phyloP scores from a whole-genome alignment of 35 echinoderm and acorn worm genomes.

The Lytechinus variegatus region DNA sequence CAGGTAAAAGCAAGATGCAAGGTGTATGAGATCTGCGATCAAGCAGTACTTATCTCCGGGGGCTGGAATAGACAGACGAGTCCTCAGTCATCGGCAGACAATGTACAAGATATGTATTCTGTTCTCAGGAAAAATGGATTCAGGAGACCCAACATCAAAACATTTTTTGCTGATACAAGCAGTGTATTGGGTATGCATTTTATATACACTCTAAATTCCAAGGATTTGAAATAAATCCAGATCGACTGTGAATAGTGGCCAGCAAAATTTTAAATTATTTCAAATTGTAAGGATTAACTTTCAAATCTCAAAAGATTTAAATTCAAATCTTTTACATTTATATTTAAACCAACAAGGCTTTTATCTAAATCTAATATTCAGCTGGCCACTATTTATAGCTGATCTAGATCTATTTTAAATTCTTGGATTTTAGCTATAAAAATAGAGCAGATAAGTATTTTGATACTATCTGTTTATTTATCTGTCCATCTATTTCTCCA shows the following conservation, averaged over 20 bases:
- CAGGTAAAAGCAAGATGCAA: slow-evolving; percentile 94
- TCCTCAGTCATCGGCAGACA: slow-evolving; percentile 71
- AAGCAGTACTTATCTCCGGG: slow-evolving; percentile 94
- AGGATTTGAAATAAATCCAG: neutral
- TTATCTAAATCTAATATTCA: too few species aligned
- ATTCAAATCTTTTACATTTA: neutral
- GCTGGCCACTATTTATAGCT: too few species aligned
- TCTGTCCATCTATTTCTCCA: too few species aligned
- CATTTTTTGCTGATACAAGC: slow-evolving; percentile 95
- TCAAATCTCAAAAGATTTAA: too few species aligned
- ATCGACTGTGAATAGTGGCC: too few species aligned
- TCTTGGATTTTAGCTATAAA: too few species aligned
- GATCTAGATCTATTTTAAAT: too few species aligned
- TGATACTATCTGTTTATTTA: too few species aligned
- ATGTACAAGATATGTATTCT: slow-evolving; percentile 69
- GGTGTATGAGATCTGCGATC: slow-evolving; percentile 95
- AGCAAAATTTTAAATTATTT: too few species aligned
- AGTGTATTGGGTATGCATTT: slow-evolving; percentile 82
- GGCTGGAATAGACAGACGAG: slow-evolving; percentile 90
- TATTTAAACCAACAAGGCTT: too few species aligned
- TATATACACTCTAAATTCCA: neutral
- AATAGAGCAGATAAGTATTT: too few species aligned
- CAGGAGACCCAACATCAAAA: slow-evolving; percentile 89
- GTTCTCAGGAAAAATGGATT: slow-evolving; percentile 89
- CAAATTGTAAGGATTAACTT: too few species aligned